Evolutionary conservation across 2,888 invertebrate genomes (phyloP).

Genomic region (Diploptera punctata): DNA sequence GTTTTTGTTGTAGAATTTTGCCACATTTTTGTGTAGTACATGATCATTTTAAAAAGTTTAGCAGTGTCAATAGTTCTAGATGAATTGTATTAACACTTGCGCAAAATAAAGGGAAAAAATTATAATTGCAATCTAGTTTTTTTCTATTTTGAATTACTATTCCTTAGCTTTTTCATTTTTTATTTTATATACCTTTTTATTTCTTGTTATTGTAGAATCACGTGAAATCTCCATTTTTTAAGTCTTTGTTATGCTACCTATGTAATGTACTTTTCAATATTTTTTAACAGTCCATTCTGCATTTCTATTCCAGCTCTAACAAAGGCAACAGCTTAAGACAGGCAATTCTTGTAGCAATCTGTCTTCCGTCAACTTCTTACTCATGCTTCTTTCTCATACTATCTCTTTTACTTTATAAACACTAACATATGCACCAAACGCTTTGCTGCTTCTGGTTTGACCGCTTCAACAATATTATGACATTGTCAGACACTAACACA

Average conservation of each 20-base stretch:
- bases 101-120: constrained; percentile 18
- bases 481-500: background rate
- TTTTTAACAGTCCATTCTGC: background rate
- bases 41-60: background rate
- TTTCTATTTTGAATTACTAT: background rate
- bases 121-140: constrained; percentile 11
- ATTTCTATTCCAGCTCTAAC: constrained; percentile 21
- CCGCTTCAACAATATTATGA: background rate
- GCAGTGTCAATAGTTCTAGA: constrained; percentile 11
- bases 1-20: constrained; percentile 10
- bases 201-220: background rate
- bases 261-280: background rate
- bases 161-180: constrained; percentile 5
- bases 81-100: constrained; percentile 16
- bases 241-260: too few species aligned
- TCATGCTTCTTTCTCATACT: constrained; percentile 2
- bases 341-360: constrained; percentile 37
- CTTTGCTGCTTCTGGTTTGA: constrained; percentile 33
- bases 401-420: constrained; percentile 1
- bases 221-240: background rate
- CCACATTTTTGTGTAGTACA: constrained; percentile 15
- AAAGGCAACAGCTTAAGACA: background rate
- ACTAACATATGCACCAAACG: constrained; percentile 15
- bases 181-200: background rate
- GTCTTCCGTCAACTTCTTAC: constrained; percentile 34